Evolutionary conservation across 2,888 invertebrate genomes (phyloP).

Genomic region (Nineta flava): DNA sequence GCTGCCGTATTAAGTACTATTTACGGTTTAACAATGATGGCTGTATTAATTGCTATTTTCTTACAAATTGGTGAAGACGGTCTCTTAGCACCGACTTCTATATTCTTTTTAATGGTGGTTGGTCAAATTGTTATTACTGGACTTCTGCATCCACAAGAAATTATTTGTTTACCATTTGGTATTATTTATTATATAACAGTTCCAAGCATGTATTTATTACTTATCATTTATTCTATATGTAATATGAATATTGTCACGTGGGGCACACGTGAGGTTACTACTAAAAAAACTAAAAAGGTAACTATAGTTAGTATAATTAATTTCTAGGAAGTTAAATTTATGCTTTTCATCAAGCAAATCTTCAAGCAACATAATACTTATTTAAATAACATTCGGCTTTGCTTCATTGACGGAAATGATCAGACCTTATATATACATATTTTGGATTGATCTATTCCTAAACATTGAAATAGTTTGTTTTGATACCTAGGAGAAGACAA

Average conservation of each 20-base stretch:
- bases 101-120: constrained; percentile 66
- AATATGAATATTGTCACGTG: constrained; percentile 88
- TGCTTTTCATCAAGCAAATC: no score
- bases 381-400: no score
- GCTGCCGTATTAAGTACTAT: constrained; percentile 61
- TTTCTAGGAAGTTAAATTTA: no score
- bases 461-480: no score
- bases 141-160: constrained; percentile 65
- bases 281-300: constrained; percentile 4
- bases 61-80: constrained; percentile 69
- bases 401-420: no score
- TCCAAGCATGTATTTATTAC: constrained; percentile 86
- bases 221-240: constrained; percentile 82
- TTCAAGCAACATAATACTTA: no score
- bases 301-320: no score
- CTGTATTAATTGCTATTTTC: constrained; percentile 65
- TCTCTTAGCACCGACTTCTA: constrained; percentile 61
- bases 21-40: constrained; percentile 76
- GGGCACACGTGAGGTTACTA: constrained; percentile 72
- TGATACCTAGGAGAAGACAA: no score
- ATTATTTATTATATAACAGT: constrained; percentile 79
- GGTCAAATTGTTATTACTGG: constrained; percentile 47
- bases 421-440: no score
- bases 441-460: no score
- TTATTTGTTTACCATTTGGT: constrained; percentile 55